phyloP scores from a whole-genome alignment of 2,113 vertebrate genomes.

The Phocoena phocoena region DNA sequence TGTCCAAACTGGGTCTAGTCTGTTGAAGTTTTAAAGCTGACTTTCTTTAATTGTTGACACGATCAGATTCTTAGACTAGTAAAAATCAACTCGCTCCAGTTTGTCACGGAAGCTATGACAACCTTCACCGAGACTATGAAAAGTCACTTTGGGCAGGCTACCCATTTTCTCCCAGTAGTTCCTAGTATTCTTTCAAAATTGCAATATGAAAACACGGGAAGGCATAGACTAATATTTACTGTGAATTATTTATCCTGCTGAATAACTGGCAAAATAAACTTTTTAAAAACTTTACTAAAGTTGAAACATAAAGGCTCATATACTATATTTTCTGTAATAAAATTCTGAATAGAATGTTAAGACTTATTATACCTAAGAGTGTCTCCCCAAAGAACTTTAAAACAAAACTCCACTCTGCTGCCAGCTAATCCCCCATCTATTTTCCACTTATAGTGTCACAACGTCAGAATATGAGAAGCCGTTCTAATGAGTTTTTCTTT shows the following conservation, averaged over 20 bases:
- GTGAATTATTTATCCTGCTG: not conserved
- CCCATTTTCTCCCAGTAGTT: not conserved
- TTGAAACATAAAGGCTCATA: not conserved
- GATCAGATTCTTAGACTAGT: not conserved
- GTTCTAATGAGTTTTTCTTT: conserved; percentile 34
- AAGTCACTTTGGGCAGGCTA: not conserved
- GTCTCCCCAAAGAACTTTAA: not conserved
- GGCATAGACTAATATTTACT: not conserved
- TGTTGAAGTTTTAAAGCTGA: not conserved
- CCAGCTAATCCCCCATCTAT: not conserved
- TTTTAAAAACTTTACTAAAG: not conserved
- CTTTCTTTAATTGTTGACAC: not conserved
- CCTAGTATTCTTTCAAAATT: not conserved
- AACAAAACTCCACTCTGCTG: not conserved
- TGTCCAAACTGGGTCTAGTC: not conserved
- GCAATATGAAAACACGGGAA: not conserved
- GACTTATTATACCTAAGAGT: not conserved
- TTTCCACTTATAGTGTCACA: conserved; percentile 86
- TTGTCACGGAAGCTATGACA: not conserved
- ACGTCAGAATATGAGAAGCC: conserved; percentile 52
- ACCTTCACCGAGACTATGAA: not conserved
- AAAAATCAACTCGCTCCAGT: not conserved
- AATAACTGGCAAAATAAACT: not conserved
- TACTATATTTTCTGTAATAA: not conserved
- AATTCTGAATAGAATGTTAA: not conserved